phyloP scores from a whole-genome alignment of 2,797 vertebrate species.

The Enteromius afrohamiltoni region DNA sequence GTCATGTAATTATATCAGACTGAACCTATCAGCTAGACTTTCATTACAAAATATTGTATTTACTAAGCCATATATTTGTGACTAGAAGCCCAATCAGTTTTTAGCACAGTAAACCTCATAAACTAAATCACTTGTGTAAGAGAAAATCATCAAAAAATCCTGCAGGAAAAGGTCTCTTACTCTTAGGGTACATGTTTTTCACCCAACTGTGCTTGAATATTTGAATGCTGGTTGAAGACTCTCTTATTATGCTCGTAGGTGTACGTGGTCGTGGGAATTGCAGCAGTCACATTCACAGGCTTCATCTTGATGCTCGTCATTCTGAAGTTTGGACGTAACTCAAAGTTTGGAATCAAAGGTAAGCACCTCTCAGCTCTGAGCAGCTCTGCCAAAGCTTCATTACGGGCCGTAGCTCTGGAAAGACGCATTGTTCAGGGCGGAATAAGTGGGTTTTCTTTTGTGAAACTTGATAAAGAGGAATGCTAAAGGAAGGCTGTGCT shows the following conservation, averaged over 20 bases:
- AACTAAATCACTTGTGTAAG: not conserved
- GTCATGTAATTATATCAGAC: not conserved
- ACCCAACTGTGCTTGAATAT: not conserved
- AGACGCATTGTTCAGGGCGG: constrained; percentile 51
- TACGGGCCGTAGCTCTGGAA: constrained; percentile 44
- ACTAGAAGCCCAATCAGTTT: not conserved
- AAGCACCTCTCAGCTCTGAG: constrained; percentile 70
- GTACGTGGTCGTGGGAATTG: constrained; percentile 95
- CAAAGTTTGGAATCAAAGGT: constrained; percentile 99
- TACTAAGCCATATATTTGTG: not conserved
- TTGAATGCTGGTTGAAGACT: constrained; percentile 32
- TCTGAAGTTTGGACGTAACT: constrained; percentile 96
- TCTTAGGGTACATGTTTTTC: not conserved
- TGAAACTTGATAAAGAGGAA: constrained; percentile 34
- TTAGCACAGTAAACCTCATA: not conserved
- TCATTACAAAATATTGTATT: not conserved
- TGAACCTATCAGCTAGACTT: not conserved
- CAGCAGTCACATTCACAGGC: constrained; percentile 91
- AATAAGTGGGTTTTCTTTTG: constrained; percentile 43
- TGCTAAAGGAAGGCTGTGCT: constrained; percentile 49
- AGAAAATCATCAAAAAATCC: not conserved
- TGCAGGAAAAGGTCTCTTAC: not conserved
- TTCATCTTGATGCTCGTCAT: constrained; percentile 94
- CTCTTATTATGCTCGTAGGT: constrained; percentile 75
- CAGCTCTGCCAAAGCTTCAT: constrained; percentile 47